These are phyloP conservation scores for Hydrochoerus hydrochaeris DNA, from an alignment of 2,113 vertebrate species.

Conservation along the genomic window DNA sequence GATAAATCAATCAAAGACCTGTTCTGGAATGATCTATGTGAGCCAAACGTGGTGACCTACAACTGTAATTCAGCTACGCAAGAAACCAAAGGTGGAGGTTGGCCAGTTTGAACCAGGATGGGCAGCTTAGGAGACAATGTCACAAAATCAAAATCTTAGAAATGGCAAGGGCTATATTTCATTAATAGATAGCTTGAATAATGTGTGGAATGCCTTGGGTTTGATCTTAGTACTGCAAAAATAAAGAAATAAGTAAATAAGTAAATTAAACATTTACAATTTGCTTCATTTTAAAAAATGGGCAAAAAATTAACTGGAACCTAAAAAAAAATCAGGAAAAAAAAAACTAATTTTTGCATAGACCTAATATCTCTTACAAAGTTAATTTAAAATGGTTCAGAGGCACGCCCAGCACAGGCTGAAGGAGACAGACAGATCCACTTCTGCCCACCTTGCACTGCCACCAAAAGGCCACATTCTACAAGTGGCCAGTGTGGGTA, in stretches of 20 bases:
- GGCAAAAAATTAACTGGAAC: not conserved
- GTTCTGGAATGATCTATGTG: not conserved
- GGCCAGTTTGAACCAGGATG: not conserved
- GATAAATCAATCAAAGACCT: not conserved
- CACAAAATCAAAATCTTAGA: not conserved
- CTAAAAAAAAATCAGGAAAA: not conserved
- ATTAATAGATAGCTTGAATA: not conserved
- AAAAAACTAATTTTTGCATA: not conserved
- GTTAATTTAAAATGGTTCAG: not conserved
- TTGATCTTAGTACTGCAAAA: not conserved
- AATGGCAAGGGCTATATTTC: not conserved
- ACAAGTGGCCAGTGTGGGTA: too few relatives aligned
- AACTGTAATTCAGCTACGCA: not conserved
- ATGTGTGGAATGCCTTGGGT: not conserved
- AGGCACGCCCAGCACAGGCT: too few relatives aligned
- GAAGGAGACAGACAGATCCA: too few relatives aligned
- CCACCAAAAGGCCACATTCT: too few relatives aligned
- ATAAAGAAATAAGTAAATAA: not conserved
- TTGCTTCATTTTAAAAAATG: not conserved
- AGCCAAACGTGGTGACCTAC: too few relatives aligned
- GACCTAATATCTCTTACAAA: not conserved
- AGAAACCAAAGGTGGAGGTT: not conserved
- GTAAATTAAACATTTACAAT: not conserved
- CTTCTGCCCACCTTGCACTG: too few relatives aligned
- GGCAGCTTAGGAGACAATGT: not conserved